Conservation (phyloP, 2,113 vertebrate genomes). For the Polyodon spathula region DNA sequence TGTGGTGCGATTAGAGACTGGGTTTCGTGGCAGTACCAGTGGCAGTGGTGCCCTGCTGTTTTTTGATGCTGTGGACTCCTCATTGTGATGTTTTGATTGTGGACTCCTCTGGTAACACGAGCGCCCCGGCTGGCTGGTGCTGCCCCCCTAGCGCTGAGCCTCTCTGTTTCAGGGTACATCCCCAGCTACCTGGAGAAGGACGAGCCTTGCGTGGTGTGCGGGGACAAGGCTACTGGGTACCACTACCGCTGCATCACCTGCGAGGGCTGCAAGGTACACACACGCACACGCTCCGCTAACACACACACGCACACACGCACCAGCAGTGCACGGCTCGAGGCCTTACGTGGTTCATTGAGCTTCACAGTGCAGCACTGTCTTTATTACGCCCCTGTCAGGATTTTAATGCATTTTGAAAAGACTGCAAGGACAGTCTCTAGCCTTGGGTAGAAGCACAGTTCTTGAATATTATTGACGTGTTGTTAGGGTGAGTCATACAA, state of each 20-base stretch:
- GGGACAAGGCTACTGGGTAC: constrained; percentile 89
- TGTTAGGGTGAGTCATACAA: too few species aligned
- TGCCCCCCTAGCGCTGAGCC: constrained; percentile 35
- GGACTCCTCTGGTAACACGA: background rate
- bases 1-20: too few species aligned
- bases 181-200: constrained; percentile 97
- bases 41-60: background rate
- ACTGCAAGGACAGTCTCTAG: too few species aligned
- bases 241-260: constrained; percentile 96
- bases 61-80: constrained; percentile 1
- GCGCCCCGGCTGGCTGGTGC: constrained; percentile 9
- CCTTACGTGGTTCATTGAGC: background rate
- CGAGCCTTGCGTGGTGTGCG: constrained; percentile 89
- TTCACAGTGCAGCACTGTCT: background rate
- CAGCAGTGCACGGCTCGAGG: background rate
- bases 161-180: constrained; percentile 75
- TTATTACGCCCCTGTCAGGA: background rate
- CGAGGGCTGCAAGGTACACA: constrained; percentile 83
- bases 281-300: background rate
- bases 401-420: background rate
- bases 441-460: too few species aligned
- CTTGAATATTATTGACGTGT: too few species aligned
- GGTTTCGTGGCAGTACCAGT: too few species aligned
- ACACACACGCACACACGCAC: background rate
- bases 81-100: background rate